Evolutionary conservation across 2,113 vertebrate species (phyloP), one percentile per base, ranked within the genome.

Genomic region (Shinisaurus crocodilurus): DNA sequence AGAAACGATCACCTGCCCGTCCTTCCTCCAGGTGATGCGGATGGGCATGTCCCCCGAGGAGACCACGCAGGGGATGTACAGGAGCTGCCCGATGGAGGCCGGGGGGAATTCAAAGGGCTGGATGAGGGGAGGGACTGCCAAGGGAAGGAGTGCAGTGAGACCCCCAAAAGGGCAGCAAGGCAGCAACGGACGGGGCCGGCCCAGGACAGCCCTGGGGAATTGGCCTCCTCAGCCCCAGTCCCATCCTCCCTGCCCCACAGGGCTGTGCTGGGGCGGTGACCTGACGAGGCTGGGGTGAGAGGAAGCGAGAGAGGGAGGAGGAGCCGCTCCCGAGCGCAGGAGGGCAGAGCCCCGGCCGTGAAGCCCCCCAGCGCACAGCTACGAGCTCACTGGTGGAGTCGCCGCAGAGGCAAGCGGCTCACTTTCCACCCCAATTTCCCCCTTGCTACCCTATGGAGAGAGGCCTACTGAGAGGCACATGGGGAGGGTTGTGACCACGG

Each of bases 11-110:
- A 99, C 98, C 94, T 99, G 99, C 1, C 99, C 99, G 0, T 99
- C 99, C 96, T 99, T 99, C 92, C 98, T 98, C 99, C 99, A 99
- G 29, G 99, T 99, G 97, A 99, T 99, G 92, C 98, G 98, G 96
- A 99, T 99, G 92, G 99, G 99, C 99, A 99, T 99, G 97, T 99
- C 99, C 48, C 99, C 99, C 0, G 99, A 99, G 1, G 99, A 99
- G 91, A 99, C 99, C 97, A 99, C 99, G 0, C 99, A 99, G 88
- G 99, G 99, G 94, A 99, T 99, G 97, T 99, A 99, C 96, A 99
- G 98, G 88, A 99, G 97, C 95, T 99, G 99, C 37, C 99, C 99
- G 0, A 99, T 99, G 95, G 99, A 99, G 87, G 99, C 99, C 0
- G 99, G 99, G 0, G 99, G 99, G 95, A 99, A 99, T 97, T 99